These are phyloP conservation scores for Charadrius vociferus DNA, from an alignment of 2,113 vertebrate genomes.

Conservation along the genomic window DNA sequence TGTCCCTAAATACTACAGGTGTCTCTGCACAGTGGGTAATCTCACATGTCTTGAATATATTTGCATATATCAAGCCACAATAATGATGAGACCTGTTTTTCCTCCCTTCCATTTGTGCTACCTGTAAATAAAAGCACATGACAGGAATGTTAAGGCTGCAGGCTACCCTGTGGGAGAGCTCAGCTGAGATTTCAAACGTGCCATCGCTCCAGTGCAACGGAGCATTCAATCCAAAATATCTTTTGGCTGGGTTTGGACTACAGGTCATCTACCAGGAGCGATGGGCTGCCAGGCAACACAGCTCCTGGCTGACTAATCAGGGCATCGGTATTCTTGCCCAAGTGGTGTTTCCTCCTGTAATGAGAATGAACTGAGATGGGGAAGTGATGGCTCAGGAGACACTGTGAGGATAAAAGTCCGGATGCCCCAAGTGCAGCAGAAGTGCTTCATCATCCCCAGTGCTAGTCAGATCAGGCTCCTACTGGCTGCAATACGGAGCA, in stretches of 20 bases:
- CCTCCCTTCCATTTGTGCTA: conserved; percentile 55
- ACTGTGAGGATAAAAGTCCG: neutral
- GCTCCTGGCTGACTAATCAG: neutral
- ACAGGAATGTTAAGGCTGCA: conserved; percentile 45
- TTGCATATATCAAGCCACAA: conserved; percentile 61
- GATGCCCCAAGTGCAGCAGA: fast-evolving
- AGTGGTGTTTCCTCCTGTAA: neutral
- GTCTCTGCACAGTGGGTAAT: conserved; percentile 51
- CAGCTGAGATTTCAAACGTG: neutral
- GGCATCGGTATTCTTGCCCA: neutral
- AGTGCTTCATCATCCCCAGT: neutral
- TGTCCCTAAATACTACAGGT: conserved; percentile 61
- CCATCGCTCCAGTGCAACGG: neutral
- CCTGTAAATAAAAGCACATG: conserved; percentile 69
- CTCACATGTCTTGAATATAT: conserved; percentile 58
- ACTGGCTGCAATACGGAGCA: neutral
- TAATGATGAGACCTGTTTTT: conserved; percentile 60
- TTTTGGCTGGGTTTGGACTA: neutral
- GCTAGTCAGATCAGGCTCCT: neutral
- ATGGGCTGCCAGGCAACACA: neutral
- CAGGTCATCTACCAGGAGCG: neutral
- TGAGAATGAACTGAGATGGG: neutral
- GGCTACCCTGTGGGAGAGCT: neutral
- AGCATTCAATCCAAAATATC: neutral
- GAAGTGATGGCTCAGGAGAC: neutral